Evolutionary conservation across 2,797 vertebrate species (phyloP), one percentile per base, ranked within the genome.

Genomic region (Antrozous pallidus): DNA sequence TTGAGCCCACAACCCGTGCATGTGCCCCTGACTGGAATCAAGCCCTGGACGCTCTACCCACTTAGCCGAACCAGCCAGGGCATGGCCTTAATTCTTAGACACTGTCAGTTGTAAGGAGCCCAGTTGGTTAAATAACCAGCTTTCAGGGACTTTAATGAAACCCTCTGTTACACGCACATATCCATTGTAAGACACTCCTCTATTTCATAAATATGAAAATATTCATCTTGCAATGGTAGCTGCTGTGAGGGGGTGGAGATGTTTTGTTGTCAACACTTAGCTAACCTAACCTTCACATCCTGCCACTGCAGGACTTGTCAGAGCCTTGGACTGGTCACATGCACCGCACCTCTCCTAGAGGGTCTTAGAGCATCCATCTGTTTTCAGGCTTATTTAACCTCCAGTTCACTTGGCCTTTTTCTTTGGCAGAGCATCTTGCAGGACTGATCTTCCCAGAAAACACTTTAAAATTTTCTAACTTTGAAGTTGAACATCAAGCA

Each of bases 91-190:
- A 31, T 90, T 73, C 65, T 61, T 74, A 80, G 88, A 73, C 33
- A 70, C 0, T 5, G 1, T 12, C 74, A 5, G 16, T 28, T 56
- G 45, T 63, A 28, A 69, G 36, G 47, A 45, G 38, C 14, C 26
- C 12, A 70, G 26, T 3, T 13, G 33, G 40, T 33, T 33, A 73
- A 54, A 65, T 13, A 78, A 11, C 40, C 67, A 54, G n/a, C 18
- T 70, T 28, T 75, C 74, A 16, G 58, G 51, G 58, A 61, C 51
- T 49, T 28, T 71, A 58, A 91, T 71, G 79, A 70, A 94, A 63
- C 31, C 18, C 8, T 56, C 4, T 14, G n/a, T n/a, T 75, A 17
- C 38, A 11, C 1, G 24, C 22, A 8, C 24, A 0, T 63, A 9
- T 31, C 1, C 1, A 16, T 16, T 16, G 2, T 49, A 49, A 56